These are phyloP conservation scores for Aporrectodea caliginosa DNA, from an alignment of 1,140 invertebrate genomes.

Conservation along the genomic window DNA sequence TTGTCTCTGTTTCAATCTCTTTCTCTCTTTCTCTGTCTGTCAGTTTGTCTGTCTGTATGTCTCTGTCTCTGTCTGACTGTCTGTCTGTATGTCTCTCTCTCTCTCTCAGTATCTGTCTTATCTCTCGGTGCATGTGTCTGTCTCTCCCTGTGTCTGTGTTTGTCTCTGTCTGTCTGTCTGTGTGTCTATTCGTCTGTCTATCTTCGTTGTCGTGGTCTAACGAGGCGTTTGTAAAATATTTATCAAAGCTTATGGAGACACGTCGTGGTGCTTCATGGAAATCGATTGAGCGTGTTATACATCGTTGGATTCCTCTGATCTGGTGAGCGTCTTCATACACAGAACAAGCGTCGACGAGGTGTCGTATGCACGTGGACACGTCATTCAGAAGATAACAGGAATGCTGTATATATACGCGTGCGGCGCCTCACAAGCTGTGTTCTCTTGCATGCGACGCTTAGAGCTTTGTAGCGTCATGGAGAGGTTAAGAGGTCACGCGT, in stretches of 20 bases:
- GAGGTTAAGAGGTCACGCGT: too few relatives aligned
- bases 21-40: not conserved
- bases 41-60: not conserved
- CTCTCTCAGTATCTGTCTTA: not conserved
- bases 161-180: not conserved
- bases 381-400: too few relatives aligned
- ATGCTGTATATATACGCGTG: too few relatives aligned
- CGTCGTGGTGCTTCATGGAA: too few relatives aligned
- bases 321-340: too few relatives aligned
- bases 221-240: conserved; percentile 2
- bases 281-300: too few relatives aligned
- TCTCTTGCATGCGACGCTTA: too few relatives aligned
- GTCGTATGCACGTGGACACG: too few relatives aligned
- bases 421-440: too few relatives aligned
- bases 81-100: not conserved
- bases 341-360: too few relatives aligned
- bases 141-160: not conserved
- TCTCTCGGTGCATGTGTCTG: not conserved
- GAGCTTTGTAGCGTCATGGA: too few relatives aligned
- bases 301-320: too few relatives aligned
- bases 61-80: not conserved
- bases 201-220: not conserved
- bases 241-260: not conserved
- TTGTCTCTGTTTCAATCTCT: not conserved
- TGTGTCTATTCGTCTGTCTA: not conserved